Evolutionary conservation across 2,113 vertebrate species (phyloP).

Genomic region (Chaetorhynchus papuensis): DNA sequence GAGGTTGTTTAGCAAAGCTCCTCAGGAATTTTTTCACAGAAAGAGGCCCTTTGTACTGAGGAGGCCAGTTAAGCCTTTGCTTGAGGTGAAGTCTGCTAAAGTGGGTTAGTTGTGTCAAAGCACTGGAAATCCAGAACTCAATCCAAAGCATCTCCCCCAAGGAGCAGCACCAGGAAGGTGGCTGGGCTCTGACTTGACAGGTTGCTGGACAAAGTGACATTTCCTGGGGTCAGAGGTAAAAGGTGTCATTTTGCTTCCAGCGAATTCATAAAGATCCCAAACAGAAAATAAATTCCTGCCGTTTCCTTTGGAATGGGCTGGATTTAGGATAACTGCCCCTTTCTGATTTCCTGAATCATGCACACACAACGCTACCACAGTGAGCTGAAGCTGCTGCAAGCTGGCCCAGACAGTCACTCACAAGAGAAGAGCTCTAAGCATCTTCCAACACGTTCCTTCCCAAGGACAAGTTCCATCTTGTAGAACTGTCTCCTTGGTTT

Average conservation of each 20-base stretch:
- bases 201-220: neutral
- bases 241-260: neutral
- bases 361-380: rapidly evolving
- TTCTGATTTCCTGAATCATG: neutral
- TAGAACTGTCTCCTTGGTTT: neutral
- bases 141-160: neutral
- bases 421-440: neutral
- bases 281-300: neutral
- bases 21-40: neutral
- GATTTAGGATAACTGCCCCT: neutral
- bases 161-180: neutral
- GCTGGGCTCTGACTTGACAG: neutral
- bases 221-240: neutral
- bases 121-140: neutral
- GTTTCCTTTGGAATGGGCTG: neutral
- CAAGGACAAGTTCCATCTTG: neutral
- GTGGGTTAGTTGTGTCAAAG: neutral
- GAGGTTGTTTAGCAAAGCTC: neutral
- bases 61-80: neutral
- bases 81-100: neutral
- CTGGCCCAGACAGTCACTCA: neutral
- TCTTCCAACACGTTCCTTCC: neutral
- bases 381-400: neutral
- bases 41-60: neutral
- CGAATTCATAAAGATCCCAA: neutral